These are phyloP conservation scores for Operophtera brumata DNA, from an alignment of 2,888 invertebrate genomes.

Conservation along the genomic window DNA sequence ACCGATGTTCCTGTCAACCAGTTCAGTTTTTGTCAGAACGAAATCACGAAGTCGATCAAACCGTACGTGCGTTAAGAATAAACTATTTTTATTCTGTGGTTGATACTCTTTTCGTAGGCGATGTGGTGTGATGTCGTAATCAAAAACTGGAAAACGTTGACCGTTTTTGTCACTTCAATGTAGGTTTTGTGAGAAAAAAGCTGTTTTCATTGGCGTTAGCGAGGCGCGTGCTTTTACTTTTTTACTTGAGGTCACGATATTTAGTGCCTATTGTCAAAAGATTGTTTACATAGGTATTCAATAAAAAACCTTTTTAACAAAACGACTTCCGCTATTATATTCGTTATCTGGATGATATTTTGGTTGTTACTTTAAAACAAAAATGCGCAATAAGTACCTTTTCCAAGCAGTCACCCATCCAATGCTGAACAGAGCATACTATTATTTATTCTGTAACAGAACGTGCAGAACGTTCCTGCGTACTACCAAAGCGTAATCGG, in stretches of 20 bases:
- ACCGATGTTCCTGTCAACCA: conserved; percentile 28
- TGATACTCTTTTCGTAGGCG: conserved; percentile 42
- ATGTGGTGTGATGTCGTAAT: conserved; percentile 59
- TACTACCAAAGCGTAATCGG: too few species aligned
- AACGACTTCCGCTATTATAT: too few species aligned
- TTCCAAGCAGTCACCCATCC: too few species aligned
- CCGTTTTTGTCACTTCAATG: conserved; percentile 47
- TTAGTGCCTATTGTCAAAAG: not conserved
- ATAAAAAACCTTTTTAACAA: too few species aligned
- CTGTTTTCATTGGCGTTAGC: conserved; percentile 38
- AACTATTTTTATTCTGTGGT: conserved; percentile 10
- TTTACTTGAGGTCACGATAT: conserved; percentile 25
- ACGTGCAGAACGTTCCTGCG: too few species aligned
- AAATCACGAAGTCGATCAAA: conserved; percentile 57
- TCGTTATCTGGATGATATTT: too few species aligned
- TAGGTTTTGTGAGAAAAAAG: conserved; percentile 53
- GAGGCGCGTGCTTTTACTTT: conserved; percentile 43
- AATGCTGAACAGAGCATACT: too few species aligned
- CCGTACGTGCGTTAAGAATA: conserved; percentile 65
- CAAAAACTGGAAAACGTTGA: conserved; percentile 42
- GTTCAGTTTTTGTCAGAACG: conserved; percentile 48
- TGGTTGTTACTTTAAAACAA: too few species aligned
- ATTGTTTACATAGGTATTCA: not conserved
- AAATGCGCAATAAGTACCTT: too few species aligned
- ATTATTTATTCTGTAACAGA: too few species aligned